Evolutionary conservation across 2,888 invertebrate genomes (phyloP).

Genomic region (Philaethria dido): DNA sequence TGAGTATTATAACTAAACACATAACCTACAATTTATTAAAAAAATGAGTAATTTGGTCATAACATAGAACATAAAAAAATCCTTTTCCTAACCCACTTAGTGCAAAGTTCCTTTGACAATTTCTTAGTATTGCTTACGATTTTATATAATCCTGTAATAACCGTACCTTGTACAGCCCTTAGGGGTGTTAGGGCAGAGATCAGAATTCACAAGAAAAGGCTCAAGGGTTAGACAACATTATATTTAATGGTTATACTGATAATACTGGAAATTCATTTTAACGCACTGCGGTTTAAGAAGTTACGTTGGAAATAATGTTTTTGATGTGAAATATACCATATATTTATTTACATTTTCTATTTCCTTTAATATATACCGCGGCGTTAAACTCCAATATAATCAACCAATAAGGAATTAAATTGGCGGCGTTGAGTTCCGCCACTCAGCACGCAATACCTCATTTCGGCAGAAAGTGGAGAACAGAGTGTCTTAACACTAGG

Average conservation of each 20-base stretch:
- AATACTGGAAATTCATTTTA: slow-evolving; percentile 18
- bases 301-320: not conserved
- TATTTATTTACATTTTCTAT: too few species aligned
- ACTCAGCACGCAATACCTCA: too few species aligned
- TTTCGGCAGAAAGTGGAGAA: too few species aligned
- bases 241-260: slow-evolving; percentile 52
- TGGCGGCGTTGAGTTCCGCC: too few species aligned
- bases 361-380: too few species aligned
- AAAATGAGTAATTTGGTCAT: too few species aligned
- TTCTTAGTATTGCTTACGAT: slow-evolving; percentile 39
- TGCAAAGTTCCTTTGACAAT: slow-evolving; percentile 23
- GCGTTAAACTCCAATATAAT: too few species aligned
- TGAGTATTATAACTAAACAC: too few species aligned
- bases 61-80: not conserved
- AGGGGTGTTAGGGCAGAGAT: slow-evolving; percentile 32
- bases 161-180: slow-evolving; percentile 39
- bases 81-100: slow-evolving; percentile 4
- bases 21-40: too few species aligned
- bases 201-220: slow-evolving; percentile 35
- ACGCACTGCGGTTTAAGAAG: slow-evolving; percentile 12
- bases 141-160: slow-evolving; percentile 42
- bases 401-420: too few species aligned
- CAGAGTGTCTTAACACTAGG: too few species aligned
- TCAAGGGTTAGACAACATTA: slow-evolving; percentile 48
- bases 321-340: too few species aligned